These are phyloP conservation scores for Dorcus hopei DNA, from an alignment of 2,888 invertebrate genomes.

Conservation along the genomic window DNA sequence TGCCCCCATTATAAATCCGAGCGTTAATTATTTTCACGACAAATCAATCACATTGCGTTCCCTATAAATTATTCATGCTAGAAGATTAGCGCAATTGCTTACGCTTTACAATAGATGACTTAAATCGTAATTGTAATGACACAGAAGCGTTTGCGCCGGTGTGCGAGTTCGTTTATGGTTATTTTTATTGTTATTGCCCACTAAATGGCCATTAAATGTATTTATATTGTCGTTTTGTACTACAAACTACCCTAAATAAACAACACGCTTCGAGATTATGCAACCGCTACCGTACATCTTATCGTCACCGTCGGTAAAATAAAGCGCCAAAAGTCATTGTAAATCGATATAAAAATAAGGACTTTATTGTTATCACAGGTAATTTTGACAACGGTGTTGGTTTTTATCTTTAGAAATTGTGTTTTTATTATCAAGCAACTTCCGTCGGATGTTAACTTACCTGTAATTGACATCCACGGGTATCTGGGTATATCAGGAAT, in stretches of 20 bases:
- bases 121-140: background rate
- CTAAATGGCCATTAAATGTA: conserved; percentile 45
- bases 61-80: too few relatives aligned
- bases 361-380: too few relatives aligned
- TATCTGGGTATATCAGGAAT: conserved; percentile 90
- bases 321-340: too few relatives aligned
- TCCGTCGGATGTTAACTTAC: conserved; percentile 56
- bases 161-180: conserved; percentile 37
- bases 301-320: too few relatives aligned
- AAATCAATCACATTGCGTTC: too few relatives aligned
- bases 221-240: conserved; percentile 43
- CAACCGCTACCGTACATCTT: background rate
- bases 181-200: conserved; percentile 46
- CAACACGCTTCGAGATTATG: background rate
- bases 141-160: conserved; percentile 3
- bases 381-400: too few relatives aligned
- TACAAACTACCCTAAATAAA: conserved; percentile 16
- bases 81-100: background rate
- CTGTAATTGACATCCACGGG: conserved; percentile 96
- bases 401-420: background rate
- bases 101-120: background rate
- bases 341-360: too few relatives aligned
- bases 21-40: too few relatives aligned
- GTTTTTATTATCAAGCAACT: background rate
- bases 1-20: background rate